These are phyloP conservation scores for Acanthosepion pharaonis DNA, from an alignment of 2,888 invertebrate genomes.

Conservation along the genomic window DNA sequence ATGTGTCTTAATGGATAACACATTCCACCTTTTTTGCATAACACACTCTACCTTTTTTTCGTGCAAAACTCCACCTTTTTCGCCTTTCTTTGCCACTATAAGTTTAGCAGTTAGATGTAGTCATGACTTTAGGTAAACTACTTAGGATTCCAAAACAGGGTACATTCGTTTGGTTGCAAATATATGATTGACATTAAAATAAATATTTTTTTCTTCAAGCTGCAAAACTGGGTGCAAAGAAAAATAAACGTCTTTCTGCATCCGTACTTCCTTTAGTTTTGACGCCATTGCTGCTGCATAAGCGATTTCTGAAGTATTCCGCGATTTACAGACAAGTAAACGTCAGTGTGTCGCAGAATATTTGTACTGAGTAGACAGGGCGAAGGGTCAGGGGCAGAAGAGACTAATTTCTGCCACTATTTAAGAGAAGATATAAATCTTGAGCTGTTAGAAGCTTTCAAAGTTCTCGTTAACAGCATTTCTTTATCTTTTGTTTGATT, in stretches of 20 bases:
- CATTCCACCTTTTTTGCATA: no score
- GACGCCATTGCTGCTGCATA: neutral
- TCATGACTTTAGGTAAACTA: no score
- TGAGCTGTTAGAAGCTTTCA: neutral
- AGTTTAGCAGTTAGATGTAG: no score
- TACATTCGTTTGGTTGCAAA: no score
- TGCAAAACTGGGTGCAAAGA: no score
- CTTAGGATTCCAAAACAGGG: no score
- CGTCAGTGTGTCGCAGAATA: neutral
- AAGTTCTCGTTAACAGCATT: neutral
- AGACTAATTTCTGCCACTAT: neutral
- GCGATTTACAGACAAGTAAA: neutral
- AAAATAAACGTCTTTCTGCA: neutral
- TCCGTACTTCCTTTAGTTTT: neutral
- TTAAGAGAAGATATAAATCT: constrained; percentile 4
- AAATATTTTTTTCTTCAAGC: no score
- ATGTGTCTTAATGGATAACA: no score
- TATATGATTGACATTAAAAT: no score
- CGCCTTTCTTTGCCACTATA: no score
- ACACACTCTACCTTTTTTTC: no score
- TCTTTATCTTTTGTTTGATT: neutral
- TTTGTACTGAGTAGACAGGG: neutral
- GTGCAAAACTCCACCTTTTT: no score
- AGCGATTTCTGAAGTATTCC: neutral
- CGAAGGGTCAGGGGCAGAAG: neutral